These are phyloP conservation scores for Peromyscus aztecus DNA, from an alignment of 2,797 vertebrate genomes.

Conservation along the genomic window DNA sequence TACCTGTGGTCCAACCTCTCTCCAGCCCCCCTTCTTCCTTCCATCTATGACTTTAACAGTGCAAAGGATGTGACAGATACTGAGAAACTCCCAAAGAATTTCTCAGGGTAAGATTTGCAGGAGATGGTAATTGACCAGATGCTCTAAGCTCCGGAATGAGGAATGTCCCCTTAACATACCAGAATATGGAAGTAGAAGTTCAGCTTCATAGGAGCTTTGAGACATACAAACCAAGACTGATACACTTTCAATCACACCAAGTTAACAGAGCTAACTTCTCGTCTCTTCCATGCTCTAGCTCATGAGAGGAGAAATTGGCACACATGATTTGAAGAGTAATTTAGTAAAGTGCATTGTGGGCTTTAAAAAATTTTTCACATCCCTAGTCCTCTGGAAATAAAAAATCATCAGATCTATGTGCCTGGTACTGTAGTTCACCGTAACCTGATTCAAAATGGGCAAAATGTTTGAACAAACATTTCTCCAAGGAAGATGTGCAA, in stretches of 20 bases:
- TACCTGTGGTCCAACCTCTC: neutral
- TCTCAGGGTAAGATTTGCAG: neutral
- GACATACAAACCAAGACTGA: neutral
- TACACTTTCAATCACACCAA: neutral
- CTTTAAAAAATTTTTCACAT: constrained; percentile 17
- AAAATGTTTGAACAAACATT: neutral
- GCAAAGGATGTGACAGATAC: neutral
- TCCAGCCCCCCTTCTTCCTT: neutral
- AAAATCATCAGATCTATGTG: neutral
- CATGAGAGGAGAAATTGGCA: neutral
- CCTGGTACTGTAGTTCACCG: neutral
- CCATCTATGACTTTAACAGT: neutral
- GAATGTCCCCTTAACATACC: neutral
- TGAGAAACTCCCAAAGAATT: neutral
- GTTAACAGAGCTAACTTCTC: neutral
- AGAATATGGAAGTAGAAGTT: neutral
- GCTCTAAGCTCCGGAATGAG: neutral
- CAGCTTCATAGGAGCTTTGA: neutral
- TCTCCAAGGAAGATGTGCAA: neutral
- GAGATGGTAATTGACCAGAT: neutral
- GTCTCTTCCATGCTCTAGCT: neutral
- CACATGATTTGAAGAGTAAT: neutral
- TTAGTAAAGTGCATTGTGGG: neutral
- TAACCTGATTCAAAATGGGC: neutral
- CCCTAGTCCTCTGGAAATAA: neutral